Evolutionary conservation across 35 echinoderm and acorn worm species (phyloP).

Genomic region (Diadema setosum): DNA sequence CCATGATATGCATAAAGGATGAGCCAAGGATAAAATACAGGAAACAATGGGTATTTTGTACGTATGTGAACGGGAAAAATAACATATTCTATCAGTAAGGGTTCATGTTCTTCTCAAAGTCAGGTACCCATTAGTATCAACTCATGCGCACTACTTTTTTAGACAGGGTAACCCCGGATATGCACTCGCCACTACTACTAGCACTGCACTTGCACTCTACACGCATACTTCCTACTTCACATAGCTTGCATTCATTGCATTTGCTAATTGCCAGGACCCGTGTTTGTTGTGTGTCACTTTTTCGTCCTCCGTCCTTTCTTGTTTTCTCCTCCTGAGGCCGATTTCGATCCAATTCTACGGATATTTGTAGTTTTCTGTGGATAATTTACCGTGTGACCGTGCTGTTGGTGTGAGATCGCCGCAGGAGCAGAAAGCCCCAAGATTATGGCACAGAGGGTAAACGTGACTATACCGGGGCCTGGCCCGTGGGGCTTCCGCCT

Average conservation of each 20-base stretch:
- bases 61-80: no score
- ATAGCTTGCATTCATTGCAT: neutral
- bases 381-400: neutral
- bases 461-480: conserved; percentile 79
- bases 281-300: neutral
- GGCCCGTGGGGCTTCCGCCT: conserved; percentile 98
- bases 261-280: neutral
- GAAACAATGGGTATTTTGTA: no score
- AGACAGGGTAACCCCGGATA: no score
- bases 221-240: neutral
- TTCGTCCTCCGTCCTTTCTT: neutral
- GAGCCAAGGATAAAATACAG: no score
- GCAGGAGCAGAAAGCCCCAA: neutral
- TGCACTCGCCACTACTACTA: no score
- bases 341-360: neutral
- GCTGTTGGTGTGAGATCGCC: neutral
- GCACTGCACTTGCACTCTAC: no score
- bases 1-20: no score
- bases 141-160: no score
- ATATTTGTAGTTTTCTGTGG: neutral
- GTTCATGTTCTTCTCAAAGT: no score
- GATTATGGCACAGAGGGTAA: neutral
- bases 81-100: no score
- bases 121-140: no score
- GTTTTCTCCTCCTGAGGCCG: neutral